Percentiles rank a stretch among this genome's conserved stretches.
Evolutionary conservation across 2,797 vertebrate species (phyloP).

Genomic region (Staurois parvus): DNA sequence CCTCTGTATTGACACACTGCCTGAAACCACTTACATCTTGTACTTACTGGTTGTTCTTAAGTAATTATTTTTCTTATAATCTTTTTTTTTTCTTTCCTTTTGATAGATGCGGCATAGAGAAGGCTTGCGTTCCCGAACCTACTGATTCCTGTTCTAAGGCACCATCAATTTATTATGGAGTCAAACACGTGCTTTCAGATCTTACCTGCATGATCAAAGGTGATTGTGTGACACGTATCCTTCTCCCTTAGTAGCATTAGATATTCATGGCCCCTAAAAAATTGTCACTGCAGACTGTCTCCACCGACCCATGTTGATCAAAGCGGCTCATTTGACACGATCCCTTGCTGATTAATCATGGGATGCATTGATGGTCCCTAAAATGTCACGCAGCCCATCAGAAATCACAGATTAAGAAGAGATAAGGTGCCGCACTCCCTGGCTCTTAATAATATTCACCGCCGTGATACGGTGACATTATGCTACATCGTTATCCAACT

Average conservation of each 20-base stretch:
- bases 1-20: constrained; percentile 48
- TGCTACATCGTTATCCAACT: neutral
- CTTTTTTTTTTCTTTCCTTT: constrained; percentile 35
- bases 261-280: constrained; percentile 58
- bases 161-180: constrained; percentile 57
- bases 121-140: constrained; percentile 6
- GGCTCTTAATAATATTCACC: constrained; percentile 17
- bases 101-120: constrained; percentile 32
- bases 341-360: constrained; percentile 55
- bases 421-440: constrained; percentile 7
- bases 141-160: constrained; percentile 45
- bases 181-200: constrained; percentile 56
- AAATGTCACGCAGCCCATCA: constrained; percentile 54
- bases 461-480: neutral
- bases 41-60: constrained; percentile 50
- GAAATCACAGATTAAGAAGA: constrained; percentile 37
- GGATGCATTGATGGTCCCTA: constrained; percentile 48
- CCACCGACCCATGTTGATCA: constrained; percentile 55
- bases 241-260: constrained; percentile 54
- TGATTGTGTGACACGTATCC: constrained; percentile 52
- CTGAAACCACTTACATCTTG: constrained; percentile 55
- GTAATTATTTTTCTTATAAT: constrained; percentile 54
- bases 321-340: constrained; percentile 53
- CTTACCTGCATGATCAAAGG: constrained; percentile 60
- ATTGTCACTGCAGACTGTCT: constrained; percentile 51